Evolutionary conservation across 1,140 invertebrate genomes (phyloP).

Genomic region (Penaeus chinensis): DNA sequence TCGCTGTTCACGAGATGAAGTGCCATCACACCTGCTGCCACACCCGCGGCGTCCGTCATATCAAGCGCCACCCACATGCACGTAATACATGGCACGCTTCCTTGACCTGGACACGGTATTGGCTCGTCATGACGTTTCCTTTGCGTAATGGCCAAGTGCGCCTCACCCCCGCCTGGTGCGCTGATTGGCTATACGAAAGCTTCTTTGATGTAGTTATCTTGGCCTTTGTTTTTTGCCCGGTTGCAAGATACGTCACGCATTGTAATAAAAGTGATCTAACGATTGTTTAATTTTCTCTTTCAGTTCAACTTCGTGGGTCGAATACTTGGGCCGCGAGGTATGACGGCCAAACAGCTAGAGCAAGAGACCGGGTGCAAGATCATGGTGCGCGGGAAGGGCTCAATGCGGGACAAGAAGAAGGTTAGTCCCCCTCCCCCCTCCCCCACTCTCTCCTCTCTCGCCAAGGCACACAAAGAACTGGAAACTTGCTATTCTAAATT

Average conservation of each 20-base stretch:
- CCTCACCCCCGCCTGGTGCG: too few species aligned
- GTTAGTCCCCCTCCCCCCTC: conserved; percentile 73
- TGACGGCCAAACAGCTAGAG: conserved; percentile 99
- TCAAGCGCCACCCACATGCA: too few species aligned
- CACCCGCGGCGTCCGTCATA: too few species aligned
- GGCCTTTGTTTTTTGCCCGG: background rate
- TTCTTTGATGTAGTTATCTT: too few species aligned
- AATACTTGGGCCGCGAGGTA: conserved; percentile 97
- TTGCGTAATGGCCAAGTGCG: too few species aligned
- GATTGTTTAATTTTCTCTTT: conserved; percentile 68
- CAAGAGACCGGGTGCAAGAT: conserved; percentile 99
- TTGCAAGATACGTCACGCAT: background rate
- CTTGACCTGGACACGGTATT: too few species aligned
- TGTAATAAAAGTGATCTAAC: background rate
- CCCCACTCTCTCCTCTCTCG: background rate
- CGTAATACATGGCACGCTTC: too few species aligned
- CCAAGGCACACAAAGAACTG: background rate
- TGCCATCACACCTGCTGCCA: too few species aligned
- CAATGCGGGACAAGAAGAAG: conserved; percentile 99
- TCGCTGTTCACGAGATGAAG: background rate
- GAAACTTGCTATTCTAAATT: too few species aligned
- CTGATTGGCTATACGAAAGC: too few species aligned
- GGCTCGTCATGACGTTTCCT: too few species aligned
- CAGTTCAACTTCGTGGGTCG: conserved; percentile 99
- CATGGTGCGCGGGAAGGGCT: conserved; percentile 99